A percentile compares a stretch with the other conserved stretches of the same genome.
Evolutionary conservation across 2,113 vertebrate genomes (phyloP).

Genomic region (Sander vitreus): DNA sequence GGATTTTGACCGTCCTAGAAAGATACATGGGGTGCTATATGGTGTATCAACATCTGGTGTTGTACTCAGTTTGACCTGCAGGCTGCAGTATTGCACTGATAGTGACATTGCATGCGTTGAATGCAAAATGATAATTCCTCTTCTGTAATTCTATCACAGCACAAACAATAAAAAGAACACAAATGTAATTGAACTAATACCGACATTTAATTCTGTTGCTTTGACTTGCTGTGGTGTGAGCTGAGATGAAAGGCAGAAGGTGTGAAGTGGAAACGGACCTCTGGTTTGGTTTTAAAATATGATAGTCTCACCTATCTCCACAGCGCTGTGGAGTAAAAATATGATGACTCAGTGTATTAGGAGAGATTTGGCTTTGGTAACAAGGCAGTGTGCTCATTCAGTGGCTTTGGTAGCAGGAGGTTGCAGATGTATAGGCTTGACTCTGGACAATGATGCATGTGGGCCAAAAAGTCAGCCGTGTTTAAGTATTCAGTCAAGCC

Average conservation of each 20-base stretch:
- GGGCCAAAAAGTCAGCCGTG: slow-evolving; percentile 1
- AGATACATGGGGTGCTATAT: background rate
- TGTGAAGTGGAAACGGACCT: background rate
- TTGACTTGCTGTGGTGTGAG: background rate
- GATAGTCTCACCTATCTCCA: no score
- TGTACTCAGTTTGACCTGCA: slow-evolving; percentile 59
- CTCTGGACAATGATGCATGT: background rate
- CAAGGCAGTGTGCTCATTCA: slow-evolving; percentile 4
- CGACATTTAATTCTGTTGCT: background rate
- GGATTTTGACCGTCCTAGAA: background rate
- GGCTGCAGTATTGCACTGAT: slow-evolving; percentile 64
- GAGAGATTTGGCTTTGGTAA: background rate
- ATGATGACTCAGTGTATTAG: background rate
- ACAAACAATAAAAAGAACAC: background rate
- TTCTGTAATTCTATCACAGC: background rate
- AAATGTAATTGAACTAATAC: background rate
- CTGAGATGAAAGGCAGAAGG: background rate
- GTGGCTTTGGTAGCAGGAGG: slow-evolving; percentile 1
- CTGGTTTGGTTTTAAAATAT: background rate
- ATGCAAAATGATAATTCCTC: background rate
- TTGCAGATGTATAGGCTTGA: background rate
- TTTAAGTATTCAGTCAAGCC: slow-evolving; percentile 12
- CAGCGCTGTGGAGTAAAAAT: no score
- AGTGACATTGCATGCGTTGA: background rate
- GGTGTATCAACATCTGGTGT: background rate